Conservation (phyloP, 2,113 vertebrate genomes). For the Isichthys henryi region DNA sequence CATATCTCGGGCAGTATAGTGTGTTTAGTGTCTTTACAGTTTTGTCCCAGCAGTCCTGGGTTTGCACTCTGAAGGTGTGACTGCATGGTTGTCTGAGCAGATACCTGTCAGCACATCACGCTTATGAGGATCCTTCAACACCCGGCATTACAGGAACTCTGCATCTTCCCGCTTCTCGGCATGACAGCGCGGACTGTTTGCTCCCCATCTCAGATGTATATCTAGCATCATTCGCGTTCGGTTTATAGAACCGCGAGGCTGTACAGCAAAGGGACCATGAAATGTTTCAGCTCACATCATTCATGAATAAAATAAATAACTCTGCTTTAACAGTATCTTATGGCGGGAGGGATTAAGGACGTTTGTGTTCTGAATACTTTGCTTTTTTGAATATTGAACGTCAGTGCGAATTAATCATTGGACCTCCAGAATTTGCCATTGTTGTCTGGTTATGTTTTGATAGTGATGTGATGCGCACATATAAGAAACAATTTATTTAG, state of each 20-base stretch:
- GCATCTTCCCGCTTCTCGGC: not conserved
- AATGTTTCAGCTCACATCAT: not conserved
- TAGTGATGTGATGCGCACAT: not conserved
- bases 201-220: not conserved
- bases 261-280: not conserved
- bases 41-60: not conserved
- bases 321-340: not conserved
- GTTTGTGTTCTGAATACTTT: not conserved
- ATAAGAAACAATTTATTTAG: not conserved
- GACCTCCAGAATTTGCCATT: not conserved
- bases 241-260: not conserved
- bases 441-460: not conserved
- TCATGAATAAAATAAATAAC: not conserved
- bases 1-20: not conserved
- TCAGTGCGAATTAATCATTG: not conserved
- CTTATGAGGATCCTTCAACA: conserved; percentile 3
- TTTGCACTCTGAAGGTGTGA: not conserved
- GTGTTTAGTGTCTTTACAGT: not conserved
- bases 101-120: not conserved
- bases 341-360: not conserved
- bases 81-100: not conserved
- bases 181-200: not conserved
- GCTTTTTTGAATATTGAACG: not conserved
- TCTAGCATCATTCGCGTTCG: not conserved
- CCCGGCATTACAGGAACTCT: not conserved